A percentile compares a stretch with the other conserved stretches of the same genome.
phyloP scores from a whole-genome alignment of 1,140 invertebrate species.

The Bombus vancouverensis region DNA sequence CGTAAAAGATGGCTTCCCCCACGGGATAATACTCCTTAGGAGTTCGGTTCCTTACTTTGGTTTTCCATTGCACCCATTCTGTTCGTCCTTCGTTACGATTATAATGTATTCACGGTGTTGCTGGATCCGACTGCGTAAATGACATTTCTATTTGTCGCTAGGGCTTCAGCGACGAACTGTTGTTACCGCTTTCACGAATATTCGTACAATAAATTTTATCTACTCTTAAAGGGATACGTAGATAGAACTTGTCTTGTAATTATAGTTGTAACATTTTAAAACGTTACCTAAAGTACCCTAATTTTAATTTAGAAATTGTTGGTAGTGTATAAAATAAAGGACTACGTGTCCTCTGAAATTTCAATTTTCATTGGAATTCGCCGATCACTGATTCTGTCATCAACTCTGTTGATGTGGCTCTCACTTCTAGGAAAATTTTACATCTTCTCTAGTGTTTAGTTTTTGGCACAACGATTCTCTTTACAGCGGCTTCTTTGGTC shows the following conservation, averaged over 20 bases:
- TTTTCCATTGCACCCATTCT: slow-evolving; percentile 27
- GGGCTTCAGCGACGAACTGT: slow-evolving; percentile 17
- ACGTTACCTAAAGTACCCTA: no score
- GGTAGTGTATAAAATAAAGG: no score
- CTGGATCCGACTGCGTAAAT: slow-evolving; percentile 64
- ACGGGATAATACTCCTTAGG: slow-evolving; percentile 76
- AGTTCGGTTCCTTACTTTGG: slow-evolving; percentile 51
- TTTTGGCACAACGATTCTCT: no score
- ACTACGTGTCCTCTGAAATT: no score
- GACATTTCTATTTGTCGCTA: slow-evolving; percentile 73
- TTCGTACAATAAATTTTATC: neutral
- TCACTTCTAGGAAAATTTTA: no score
- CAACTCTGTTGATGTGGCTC: no score
- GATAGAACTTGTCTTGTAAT: neutral
- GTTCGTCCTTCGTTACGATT: slow-evolving; percentile 30
- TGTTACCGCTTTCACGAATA: neutral
- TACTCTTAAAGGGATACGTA: neutral
- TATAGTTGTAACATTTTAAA: no score
- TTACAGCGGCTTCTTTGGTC: no score
- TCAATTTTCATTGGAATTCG: no score
- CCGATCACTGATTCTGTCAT: no score
- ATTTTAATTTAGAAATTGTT: no score
- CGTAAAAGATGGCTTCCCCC: slow-evolving; percentile 81
- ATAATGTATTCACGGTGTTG: slow-evolving; percentile 8
- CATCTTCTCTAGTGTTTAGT: no score